These are phyloP conservation scores for Mugil cephalus DNA, from an alignment of 2,113 vertebrate genomes.

Conservation along the genomic window DNA sequence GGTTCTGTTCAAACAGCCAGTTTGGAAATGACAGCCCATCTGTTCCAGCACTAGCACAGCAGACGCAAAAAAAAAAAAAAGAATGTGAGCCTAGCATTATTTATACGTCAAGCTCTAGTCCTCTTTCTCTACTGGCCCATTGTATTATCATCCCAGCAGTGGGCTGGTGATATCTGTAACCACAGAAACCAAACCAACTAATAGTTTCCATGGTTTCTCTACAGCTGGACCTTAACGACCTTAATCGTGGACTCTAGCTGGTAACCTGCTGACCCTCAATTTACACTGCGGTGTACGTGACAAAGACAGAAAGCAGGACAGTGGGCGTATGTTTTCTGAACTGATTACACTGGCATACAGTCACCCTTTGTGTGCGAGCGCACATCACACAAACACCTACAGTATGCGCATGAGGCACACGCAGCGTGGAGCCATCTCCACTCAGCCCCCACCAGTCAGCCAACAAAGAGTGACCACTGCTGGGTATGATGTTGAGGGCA, in stretches of 20 bases:
- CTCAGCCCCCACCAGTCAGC: slow-evolving; percentile 21
- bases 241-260: slow-evolving; percentile 21
- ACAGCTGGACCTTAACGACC: slow-evolving; percentile 36
- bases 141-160: slow-evolving; percentile 18
- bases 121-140: slow-evolving; percentile 6
- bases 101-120: slow-evolving; percentile 9
- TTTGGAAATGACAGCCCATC: too few species aligned
- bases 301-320: slow-evolving; percentile 34
- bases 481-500: slow-evolving; percentile 34
- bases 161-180: slow-evolving; percentile 11
- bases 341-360: slow-evolving; percentile 7
- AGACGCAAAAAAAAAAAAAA: background rate
- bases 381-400: background rate
- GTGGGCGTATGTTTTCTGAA: slow-evolving; percentile 28
- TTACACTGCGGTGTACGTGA: slow-evolving; percentile 20
- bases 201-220: slow-evolving; percentile 50
- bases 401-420: slow-evolving; percentile 10
- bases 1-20: too few species aligned
- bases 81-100: too few species aligned
- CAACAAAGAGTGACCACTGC: slow-evolving; percentile 34
- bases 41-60: too few species aligned
- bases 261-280: slow-evolving; percentile 45
- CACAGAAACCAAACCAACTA: slow-evolving; percentile 56
- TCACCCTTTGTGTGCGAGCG: background rate
- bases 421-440: slow-evolving; percentile 18